Conservation (phyloP, 2,113 vertebrate species). For the Pseudolaguvia tuberculata region DNA sequence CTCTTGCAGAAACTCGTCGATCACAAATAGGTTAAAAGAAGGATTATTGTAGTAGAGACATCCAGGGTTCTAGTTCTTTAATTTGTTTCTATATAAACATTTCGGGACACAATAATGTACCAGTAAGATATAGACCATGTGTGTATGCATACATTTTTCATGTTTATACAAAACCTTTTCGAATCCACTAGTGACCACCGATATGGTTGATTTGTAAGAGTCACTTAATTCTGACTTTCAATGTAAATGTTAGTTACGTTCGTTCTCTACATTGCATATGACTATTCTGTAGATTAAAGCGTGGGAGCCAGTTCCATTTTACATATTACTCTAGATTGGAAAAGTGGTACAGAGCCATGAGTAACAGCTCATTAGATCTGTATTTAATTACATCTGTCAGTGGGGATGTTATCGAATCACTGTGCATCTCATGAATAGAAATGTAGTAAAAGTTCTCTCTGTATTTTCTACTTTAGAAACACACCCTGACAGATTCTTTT, state of each 20-base stretch:
- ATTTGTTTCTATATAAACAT: too few species aligned
- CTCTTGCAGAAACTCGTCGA: too few species aligned
- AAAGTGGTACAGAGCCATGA: slow-evolving; percentile 12
- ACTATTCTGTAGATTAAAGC: slow-evolving; percentile 1
- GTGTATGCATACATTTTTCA: slow-evolving; percentile 7
- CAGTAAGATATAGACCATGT: neutral
- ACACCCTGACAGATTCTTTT: neutral
- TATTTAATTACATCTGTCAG: slow-evolving; percentile 37
- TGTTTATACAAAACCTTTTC: neutral
- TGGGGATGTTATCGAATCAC: neutral
- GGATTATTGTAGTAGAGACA: too few species aligned
- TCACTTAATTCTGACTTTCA: slow-evolving; percentile 18
- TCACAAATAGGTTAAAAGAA: too few species aligned
- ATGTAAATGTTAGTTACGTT: slow-evolving; percentile 2
- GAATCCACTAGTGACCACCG: too few species aligned
- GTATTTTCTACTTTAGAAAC: slow-evolving; percentile 38
- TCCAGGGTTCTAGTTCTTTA: too few species aligned
- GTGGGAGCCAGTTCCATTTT: neutral
- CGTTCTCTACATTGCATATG: neutral
- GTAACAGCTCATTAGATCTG: slow-evolving; percentile 22
- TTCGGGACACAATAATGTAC: neutral
- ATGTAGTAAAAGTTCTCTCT: slow-evolving; percentile 54
- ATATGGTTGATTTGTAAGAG: neutral
- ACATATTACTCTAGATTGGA: neutral
- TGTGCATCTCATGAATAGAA: slow-evolving; percentile 27